Conservation (phyloP, 2,888 invertebrate species). For the Hemicrepidius hirtus region DNA sequence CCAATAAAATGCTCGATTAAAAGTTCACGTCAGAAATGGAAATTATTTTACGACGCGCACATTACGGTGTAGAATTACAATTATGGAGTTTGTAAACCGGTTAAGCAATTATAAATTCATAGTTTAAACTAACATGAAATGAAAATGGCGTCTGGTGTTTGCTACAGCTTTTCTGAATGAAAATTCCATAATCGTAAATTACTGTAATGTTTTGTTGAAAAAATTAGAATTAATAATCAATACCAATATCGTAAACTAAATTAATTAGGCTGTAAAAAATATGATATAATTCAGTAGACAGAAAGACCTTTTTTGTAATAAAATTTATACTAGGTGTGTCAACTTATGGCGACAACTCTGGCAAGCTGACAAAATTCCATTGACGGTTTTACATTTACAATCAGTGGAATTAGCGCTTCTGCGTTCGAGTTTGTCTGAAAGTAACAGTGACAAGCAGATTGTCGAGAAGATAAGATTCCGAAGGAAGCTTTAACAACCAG, state of each 20-base stretch:
- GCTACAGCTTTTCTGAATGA: neutral
- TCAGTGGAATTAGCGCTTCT: slow-evolving; percentile 18
- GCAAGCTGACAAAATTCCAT: slow-evolving; percentile 33
- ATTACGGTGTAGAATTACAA: slow-evolving; percentile 56
- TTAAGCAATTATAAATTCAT: slow-evolving; percentile 53
- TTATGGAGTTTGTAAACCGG: slow-evolving; percentile 55
- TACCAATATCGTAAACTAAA: neutral
- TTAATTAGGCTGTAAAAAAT: neutral
- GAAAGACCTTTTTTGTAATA: slow-evolving; percentile 1
- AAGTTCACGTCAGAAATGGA: slow-evolving; percentile 51
- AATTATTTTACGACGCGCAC: slow-evolving; percentile 55
- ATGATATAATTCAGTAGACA: neutral
- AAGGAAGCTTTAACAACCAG: neutral
- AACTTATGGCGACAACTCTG: slow-evolving; percentile 15
- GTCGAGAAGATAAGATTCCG: neutral
- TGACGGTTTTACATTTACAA: slow-evolving; percentile 18
- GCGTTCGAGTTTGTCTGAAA: slow-evolving; percentile 3
- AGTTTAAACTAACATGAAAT: slow-evolving; percentile 38
- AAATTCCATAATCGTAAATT: too few species aligned
- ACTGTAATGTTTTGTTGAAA: too few species aligned
- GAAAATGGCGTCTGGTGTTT: slow-evolving; percentile 31
- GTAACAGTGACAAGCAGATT: slow-evolving; percentile 22
- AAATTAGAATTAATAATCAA: neutral
- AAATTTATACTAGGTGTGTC: slow-evolving; percentile 7
- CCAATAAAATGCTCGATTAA: slow-evolving; percentile 55